phyloP scores from a whole-genome alignment of 2,888 invertebrate species.

The Hypomecis atomaria region DNA sequence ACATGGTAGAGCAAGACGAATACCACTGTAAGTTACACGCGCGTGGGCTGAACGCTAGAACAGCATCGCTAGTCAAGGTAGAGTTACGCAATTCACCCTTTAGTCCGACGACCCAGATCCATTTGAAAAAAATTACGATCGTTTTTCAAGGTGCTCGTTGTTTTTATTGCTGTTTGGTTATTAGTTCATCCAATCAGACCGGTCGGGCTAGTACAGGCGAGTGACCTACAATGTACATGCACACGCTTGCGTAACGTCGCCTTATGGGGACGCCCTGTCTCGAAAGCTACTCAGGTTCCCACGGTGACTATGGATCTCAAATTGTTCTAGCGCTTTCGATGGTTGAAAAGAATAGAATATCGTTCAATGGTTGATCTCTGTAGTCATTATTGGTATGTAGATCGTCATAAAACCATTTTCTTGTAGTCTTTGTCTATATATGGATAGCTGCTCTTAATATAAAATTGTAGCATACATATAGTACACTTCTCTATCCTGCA shows the following conservation, averaged over 20 bases:
- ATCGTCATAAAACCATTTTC: not conserved
- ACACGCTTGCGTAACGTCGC: conserved; percentile 57
- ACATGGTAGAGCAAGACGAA: too few relatives aligned
- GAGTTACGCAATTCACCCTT: conserved; percentile 37
- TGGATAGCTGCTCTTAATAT: too few relatives aligned
- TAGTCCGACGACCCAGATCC: conserved; percentile 31
- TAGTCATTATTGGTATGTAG: not conserved
- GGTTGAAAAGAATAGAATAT: not conserved
- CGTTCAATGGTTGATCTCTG: not conserved
- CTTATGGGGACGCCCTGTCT: conserved; percentile 40
- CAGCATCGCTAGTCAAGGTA: conserved; percentile 32
- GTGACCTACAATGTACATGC: conserved; percentile 70
- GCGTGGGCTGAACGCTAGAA: not conserved
- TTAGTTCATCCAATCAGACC: conserved; percentile 52
- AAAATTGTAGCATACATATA: too few relatives aligned
- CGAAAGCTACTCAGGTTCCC: conserved; percentile 31
- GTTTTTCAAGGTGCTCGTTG: conserved; percentile 40
- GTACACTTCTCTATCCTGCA: too few relatives aligned
- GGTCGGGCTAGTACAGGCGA: conserved; percentile 58
- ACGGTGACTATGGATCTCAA: conserved; percentile 26
- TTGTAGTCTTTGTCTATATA: not conserved
- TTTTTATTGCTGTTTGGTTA: conserved; percentile 35
- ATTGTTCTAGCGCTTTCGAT: not conserved
- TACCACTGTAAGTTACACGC: too few relatives aligned
- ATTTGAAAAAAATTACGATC: conserved; percentile 31